phyloP scores from a whole-genome alignment of 2,888 invertebrate species.

The Nemurella pictetii region DNA sequence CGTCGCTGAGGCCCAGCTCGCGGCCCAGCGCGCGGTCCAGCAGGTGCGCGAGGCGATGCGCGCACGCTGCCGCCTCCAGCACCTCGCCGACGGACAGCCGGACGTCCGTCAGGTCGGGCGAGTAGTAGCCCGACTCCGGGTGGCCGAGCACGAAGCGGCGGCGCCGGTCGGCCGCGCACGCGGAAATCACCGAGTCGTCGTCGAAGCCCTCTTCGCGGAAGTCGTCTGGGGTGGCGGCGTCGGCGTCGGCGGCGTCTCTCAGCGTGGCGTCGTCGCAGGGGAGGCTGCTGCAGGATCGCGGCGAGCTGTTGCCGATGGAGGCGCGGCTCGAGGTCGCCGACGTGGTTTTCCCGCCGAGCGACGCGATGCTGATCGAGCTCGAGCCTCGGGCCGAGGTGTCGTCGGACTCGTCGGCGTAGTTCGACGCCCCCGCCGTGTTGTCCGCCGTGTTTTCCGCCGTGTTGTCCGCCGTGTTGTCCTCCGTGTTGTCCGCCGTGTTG shows the following conservation, averaged over 20 bases:
- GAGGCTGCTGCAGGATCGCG: not conserved
- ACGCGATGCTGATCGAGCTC: not conserved
- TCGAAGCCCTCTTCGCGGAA: not conserved
- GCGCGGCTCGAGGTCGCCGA: not conserved
- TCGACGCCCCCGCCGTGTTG: not conserved
- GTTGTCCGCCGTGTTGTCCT: not conserved
- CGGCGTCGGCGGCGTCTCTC: not conserved
- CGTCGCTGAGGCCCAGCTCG: slow-evolving; percentile 1
- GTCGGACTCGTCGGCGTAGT: not conserved
- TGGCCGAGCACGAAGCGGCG: slow-evolving; percentile 13
- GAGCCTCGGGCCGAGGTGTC: not conserved
- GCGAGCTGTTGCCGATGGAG: not conserved
- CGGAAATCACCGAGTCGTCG: not conserved
- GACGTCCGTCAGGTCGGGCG: slow-evolving; percentile 24
- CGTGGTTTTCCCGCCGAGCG: not conserved
- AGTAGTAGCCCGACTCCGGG: slow-evolving; percentile 25
- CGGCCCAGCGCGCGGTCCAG: slow-evolving; percentile 34
- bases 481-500: no score
- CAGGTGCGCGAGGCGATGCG: slow-evolving; percentile 33
- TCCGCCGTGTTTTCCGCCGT: not conserved
- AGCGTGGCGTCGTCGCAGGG: not conserved
- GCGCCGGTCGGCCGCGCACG: not conserved
- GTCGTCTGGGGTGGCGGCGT: not conserved
- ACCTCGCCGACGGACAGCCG: slow-evolving; percentile 31
- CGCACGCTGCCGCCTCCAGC: slow-evolving; percentile 37